phyloP scores from a whole-genome alignment of 2,888 invertebrate species.

The Trachelus iudaicus region DNA sequence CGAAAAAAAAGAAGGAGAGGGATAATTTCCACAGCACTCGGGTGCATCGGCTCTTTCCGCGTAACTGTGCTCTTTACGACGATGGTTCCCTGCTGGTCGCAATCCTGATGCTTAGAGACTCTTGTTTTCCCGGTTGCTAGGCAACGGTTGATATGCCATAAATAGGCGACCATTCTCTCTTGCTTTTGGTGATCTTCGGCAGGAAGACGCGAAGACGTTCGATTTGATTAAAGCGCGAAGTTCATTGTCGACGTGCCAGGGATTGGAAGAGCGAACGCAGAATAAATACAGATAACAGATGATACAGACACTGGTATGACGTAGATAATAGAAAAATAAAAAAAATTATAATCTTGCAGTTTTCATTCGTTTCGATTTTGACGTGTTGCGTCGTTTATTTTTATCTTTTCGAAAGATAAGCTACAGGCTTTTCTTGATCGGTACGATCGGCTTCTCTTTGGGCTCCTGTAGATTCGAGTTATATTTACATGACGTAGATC shows the following conservation, averaged over 20 bases:
- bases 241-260: neutral
- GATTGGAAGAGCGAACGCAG: too few relatives aligned
- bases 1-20: constrained; percentile 5
- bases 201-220: neutral
- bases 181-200: neutral
- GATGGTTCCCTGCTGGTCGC: neutral
- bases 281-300: neutral
- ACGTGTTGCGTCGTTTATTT: constrained; percentile 24
- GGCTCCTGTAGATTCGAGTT: neutral
- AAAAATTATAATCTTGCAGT: too few relatives aligned
- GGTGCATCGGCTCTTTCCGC: neutral
- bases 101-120: neutral
- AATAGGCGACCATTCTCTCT: neutral
- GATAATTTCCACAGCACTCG: neutral
- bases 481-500: neutral
- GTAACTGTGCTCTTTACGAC: neutral
- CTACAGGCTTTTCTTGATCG: neutral
- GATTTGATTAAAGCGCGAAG: neutral
- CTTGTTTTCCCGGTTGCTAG: neutral
- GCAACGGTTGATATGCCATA: neutral
- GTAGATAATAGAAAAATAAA: too few relatives aligned
- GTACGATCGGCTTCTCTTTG: neutral
- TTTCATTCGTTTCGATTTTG: neutral
- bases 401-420: constrained; percentile 16
- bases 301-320: too few relatives aligned